phyloP scores from a whole-genome alignment of 1,140 invertebrate species.

The Nasonia giraulti region DNA sequence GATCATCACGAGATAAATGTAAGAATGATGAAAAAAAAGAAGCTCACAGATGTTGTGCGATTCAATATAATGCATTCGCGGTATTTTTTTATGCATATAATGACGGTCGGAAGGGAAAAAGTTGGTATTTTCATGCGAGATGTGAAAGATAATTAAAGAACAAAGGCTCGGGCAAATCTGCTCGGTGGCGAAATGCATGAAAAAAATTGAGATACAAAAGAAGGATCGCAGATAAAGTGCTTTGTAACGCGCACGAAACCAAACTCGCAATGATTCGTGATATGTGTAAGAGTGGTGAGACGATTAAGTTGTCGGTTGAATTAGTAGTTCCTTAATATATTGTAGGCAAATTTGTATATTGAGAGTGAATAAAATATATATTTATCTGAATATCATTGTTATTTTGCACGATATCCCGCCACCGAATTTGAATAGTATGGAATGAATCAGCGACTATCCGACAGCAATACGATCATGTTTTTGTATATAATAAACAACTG shows the following conservation, averaged over 20 bases:
- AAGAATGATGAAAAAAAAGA: constrained; percentile 15
- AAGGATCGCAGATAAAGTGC: constrained; percentile 55
- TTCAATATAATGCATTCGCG: constrained; percentile 51
- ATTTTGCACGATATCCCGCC: too few species aligned
- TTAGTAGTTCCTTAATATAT: constrained; percentile 68
- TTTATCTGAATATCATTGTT: constrained; percentile 60
- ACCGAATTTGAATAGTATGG: too few species aligned
- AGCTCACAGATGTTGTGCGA: constrained; percentile 46
- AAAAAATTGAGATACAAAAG: constrained; percentile 39
- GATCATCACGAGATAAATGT: constrained; percentile 3
- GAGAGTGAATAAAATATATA: constrained; percentile 66
- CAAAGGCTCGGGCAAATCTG: not conserved
- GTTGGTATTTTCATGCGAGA: constrained; percentile 46
- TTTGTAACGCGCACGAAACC: constrained; percentile 60
- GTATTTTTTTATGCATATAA: constrained; percentile 63
- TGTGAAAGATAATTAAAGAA: not conserved
- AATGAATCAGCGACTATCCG: too few species aligned
- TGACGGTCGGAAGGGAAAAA: constrained; percentile 47
- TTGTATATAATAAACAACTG: too few species aligned
- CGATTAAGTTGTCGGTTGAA: constrained; percentile 66
- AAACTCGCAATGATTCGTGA: constrained; percentile 72
- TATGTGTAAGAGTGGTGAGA: constrained; percentile 64
- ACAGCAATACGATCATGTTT: too few species aligned
- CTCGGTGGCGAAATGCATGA: constrained; percentile 43
- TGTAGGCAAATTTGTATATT: constrained; percentile 71